These are phyloP conservation scores for Procambarus virginalis DNA, from an alignment of 1,140 invertebrate species.

Conservation along the genomic window DNA sequence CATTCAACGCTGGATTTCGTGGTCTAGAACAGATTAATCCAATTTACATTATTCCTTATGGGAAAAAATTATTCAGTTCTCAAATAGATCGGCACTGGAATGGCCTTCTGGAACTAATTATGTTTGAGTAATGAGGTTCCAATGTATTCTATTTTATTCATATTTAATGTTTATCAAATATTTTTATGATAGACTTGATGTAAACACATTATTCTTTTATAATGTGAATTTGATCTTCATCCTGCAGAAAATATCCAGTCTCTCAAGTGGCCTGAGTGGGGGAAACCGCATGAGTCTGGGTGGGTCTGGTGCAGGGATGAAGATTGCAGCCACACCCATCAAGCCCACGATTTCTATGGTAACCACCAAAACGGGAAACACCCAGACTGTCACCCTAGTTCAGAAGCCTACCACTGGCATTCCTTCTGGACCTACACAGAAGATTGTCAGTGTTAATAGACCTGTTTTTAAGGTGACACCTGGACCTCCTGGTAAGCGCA, in stretches of 20 bases:
- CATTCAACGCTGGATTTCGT: too few relatives aligned
- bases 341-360: conserved; percentile 69
- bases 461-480: conserved; percentile 69
- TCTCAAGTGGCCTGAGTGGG: conserved; percentile 7
- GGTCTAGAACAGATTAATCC: too few relatives aligned
- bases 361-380: conserved; percentile 68
- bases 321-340: conserved; percentile 27
- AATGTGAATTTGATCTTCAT: not conserved
- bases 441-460: conserved; percentile 69
- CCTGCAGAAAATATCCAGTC: conserved; percentile 33
- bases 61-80: too few relatives aligned
- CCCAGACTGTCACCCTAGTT: conserved; percentile 66
- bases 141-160: too few relatives aligned
- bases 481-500: conserved; percentile 53
- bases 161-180: too few relatives aligned
- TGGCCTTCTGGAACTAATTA: too few relatives aligned
- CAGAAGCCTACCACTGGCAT: conserved; percentile 64
- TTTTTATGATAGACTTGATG: too few relatives aligned
- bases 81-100: too few relatives aligned
- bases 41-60: too few relatives aligned
- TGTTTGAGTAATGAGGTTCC: too few relatives aligned
- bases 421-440: conserved; percentile 65
- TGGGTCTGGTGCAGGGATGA: conserved; percentile 9
- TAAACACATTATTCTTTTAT: too few relatives aligned
- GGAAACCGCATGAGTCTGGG: conserved; percentile 47